Evolutionary conservation across 92 coral and sea anemone genomes (phyloP).

Genomic region (Parazoanthus swiftii): DNA sequence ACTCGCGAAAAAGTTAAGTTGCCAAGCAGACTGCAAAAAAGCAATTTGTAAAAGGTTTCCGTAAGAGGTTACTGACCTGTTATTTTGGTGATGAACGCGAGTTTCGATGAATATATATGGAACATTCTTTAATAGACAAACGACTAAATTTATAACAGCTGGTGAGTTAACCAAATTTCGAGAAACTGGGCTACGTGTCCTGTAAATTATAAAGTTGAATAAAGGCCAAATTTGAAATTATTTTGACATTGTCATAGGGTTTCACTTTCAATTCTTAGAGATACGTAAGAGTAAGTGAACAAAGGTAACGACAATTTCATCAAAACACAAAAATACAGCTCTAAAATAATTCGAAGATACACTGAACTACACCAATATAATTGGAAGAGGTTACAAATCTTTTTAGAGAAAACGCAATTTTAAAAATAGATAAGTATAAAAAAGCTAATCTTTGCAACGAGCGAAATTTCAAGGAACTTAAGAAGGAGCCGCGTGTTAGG

Average conservation of each 20-base stretch:
- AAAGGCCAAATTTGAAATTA: no score
- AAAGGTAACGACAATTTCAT: neutral
- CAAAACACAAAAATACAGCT: neutral
- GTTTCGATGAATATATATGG: neutral
- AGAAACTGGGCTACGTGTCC: neutral
- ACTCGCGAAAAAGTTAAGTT: neutral
- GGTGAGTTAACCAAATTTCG: neutral
- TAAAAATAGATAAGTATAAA: neutral
- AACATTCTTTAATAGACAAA: neutral
- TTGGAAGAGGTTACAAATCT: slow-evolving; percentile 8
- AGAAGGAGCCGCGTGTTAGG: neutral
- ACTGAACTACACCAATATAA: neutral
- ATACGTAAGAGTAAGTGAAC: neutral
- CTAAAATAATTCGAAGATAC: neutral
- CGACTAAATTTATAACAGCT: neutral
- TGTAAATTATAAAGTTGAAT: no score
- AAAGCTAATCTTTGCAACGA: neutral
- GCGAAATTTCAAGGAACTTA: neutral
- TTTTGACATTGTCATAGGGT: neutral
- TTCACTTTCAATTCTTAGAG: neutral
- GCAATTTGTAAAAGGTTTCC: neutral
- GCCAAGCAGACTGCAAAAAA: no score
- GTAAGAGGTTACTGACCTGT: neutral
- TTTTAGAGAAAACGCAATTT: neutral
- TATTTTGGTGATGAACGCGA: neutral